phyloP scores from a whole-genome alignment of 2,888 invertebrate species.

The Pantelozetes paolii region DNA sequence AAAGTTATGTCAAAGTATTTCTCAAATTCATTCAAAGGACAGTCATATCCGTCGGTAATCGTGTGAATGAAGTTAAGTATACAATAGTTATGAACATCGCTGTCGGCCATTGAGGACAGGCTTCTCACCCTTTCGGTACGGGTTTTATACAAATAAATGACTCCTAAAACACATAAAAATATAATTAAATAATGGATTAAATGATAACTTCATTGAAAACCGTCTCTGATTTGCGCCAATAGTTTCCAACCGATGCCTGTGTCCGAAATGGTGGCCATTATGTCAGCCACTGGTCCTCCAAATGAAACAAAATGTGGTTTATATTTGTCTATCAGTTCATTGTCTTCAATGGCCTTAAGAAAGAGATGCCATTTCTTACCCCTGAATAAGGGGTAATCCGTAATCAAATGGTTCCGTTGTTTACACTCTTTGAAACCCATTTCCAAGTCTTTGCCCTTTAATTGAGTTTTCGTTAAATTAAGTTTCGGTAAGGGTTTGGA shows the following conservation, averaged over 20 bases:
- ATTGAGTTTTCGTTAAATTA: background rate
- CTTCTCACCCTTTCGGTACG: background rate
- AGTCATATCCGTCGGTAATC: background rate
- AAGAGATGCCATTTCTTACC: background rate
- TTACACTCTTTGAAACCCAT: background rate
- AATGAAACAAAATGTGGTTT: constrained; percentile 26
- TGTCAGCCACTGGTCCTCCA: background rate
- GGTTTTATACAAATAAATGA: constrained; percentile 11
- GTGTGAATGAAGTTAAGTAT: background rate
- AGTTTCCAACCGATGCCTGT: background rate
- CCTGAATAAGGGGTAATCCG: background rate
- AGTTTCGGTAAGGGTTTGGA: constrained; percentile 8
- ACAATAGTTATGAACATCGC: background rate
- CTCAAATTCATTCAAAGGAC: background rate
- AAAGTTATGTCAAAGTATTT: constrained; percentile 18
- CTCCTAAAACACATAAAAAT: constrained; percentile 4
- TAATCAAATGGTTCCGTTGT: background rate
- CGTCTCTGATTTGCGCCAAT: background rate
- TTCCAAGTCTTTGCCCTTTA: background rate
- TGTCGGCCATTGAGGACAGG: background rate
- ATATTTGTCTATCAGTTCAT: background rate
- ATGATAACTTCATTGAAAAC: background rate
- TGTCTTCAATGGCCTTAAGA: background rate
- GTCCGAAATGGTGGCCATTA: constrained; percentile 1
- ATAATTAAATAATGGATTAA: background rate